phyloP scores from a whole-genome alignment of 2,113 vertebrate species.

The Malurus alboscapulatus region DNA sequence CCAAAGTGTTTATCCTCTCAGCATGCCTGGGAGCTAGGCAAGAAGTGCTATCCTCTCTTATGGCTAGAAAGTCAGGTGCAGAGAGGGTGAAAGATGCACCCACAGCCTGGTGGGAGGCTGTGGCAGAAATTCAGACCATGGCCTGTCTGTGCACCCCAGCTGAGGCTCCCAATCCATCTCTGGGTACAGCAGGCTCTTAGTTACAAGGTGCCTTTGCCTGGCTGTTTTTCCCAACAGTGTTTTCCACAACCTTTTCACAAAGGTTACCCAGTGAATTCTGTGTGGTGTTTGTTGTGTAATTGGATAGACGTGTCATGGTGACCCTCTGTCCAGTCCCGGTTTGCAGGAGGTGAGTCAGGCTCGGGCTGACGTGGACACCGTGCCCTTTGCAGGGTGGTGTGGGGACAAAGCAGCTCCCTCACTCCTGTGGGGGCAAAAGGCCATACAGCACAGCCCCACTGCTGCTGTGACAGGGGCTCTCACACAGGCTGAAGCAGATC shows the following conservation, averaged over 20 bases:
- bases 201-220: not conserved
- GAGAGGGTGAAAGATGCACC: not conserved
- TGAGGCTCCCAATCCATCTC: not conserved
- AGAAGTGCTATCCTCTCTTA: not conserved
- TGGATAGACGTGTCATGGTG: rapidly evolving
- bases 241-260: not conserved
- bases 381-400: not conserved
- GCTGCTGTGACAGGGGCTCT: not conserved
- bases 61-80: not conserved
- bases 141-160: rapidly evolving
- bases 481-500: not conserved
- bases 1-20: not conserved
- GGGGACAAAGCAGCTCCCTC: not conserved
- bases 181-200: not conserved
- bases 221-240: not conserved
- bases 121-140: not conserved
- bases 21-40: not conserved
- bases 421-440: not conserved
- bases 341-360: not conserved
- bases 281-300: not conserved
- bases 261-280: not conserved
- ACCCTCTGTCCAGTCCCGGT: not conserved
- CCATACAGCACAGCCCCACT: not conserved
- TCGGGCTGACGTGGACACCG: not conserved
- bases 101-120: rapidly evolving